Percentiles rank a stretch among this genome's conserved stretches.
phyloP scores from a whole-genome alignment of 2,113 vertebrate genomes.

The Archilochus colubris region DNA sequence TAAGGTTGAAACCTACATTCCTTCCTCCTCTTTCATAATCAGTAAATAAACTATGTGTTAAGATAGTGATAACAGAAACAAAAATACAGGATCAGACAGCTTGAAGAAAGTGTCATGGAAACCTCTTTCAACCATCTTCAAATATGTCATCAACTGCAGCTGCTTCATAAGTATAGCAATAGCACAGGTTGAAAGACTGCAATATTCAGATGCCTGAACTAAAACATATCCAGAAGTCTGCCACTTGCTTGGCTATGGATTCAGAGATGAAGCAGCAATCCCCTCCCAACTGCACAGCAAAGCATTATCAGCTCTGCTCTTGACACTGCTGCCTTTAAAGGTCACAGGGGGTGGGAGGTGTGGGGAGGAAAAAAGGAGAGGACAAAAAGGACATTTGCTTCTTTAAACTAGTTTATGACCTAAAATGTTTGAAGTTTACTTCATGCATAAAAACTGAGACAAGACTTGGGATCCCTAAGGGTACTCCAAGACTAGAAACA shows the following conservation, averaged over 20 bases:
- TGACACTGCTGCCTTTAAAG: not conserved
- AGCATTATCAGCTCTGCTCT: not conserved
- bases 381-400: not conserved
- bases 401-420: not conserved
- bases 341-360: not conserved
- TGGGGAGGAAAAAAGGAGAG: not conserved
- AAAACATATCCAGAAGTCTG: not conserved
- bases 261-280: not conserved
- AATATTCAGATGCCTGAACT: not conserved
- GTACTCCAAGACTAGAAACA: not conserved
- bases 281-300: not conserved
- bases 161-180: not conserved
- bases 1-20: not conserved
- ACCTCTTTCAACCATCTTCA: conserved; percentile 7
- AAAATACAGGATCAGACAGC: conserved; percentile 4
- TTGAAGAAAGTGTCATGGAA: not conserved
- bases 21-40: not conserved
- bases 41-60: not conserved
- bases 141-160: not conserved
- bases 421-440: not conserved
- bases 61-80: not conserved
- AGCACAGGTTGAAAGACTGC: accelerated
- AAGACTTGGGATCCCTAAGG: not conserved
- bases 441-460: not conserved
- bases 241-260: not conserved